These are phyloP conservation scores for Hephaestus fuliginosus DNA, from an alignment of 2,797 vertebrate species.

Conservation along the genomic window DNA sequence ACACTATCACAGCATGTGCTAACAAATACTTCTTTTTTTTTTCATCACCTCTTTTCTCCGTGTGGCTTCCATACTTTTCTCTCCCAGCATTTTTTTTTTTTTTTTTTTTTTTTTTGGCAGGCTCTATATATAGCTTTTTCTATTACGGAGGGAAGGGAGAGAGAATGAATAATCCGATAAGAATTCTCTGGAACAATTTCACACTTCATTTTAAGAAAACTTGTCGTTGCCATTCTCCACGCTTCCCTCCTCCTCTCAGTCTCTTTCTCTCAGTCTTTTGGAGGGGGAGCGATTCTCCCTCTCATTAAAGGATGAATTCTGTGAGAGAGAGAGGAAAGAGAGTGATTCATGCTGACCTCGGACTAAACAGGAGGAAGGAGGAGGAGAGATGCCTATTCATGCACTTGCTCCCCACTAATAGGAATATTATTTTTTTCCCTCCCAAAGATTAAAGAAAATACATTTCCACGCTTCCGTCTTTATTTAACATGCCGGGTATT, in stretches of 20 bases:
- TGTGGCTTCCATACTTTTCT: conserved; percentile 60
- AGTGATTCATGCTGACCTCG: conserved; percentile 63
- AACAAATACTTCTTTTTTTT: conserved; percentile 54
- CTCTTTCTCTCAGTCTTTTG: conserved; percentile 36
- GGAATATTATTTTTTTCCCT: conserved; percentile 36
- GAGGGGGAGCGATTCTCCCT: conserved; percentile 11
- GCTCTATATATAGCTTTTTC: conserved; percentile 79
- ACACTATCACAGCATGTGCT: conserved; percentile 53
- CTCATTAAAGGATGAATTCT: conserved; percentile 50
- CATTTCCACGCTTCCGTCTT: conserved; percentile 45
- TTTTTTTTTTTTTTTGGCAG: conserved; percentile 41
- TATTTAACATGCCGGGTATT: conserved; percentile 42
- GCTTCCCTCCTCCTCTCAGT: conserved; percentile 37
- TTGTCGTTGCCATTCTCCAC: conserved; percentile 68
- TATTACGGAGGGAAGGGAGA: conserved; percentile 65
- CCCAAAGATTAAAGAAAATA: conserved; percentile 59
- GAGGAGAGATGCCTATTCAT: conserved; percentile 51
- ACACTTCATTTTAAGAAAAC: conserved; percentile 77
- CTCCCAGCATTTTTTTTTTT: conserved; percentile 34
- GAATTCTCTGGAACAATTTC: conserved; percentile 81
- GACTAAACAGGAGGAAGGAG: conserved; percentile 34
- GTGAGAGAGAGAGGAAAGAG: conserved; percentile 1
- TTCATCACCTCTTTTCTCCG: conserved; percentile 48
- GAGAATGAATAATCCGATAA: conserved; percentile 76
- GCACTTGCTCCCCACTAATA: conserved; percentile 36